Evolutionary conservation across 2,888 invertebrate genomes (phyloP).

Genomic region (Eustalomyia histrio): DNA sequence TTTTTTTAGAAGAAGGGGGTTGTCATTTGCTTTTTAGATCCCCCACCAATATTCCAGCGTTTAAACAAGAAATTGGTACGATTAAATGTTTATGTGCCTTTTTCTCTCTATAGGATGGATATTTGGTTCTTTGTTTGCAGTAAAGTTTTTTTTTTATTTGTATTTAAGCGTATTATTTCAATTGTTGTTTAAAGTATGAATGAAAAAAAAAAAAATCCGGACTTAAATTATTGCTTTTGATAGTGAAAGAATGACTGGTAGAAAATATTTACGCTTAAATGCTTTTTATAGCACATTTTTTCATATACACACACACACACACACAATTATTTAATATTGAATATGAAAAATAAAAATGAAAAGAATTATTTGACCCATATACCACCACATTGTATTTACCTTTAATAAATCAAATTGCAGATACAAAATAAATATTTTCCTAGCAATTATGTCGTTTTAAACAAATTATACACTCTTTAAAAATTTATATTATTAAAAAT

Average conservation of each 20-base stretch:
- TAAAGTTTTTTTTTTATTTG: not conserved
- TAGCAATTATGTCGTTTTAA: too few species aligned
- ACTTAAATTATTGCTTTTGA: conserved; percentile 73
- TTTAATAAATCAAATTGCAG: conserved; percentile 16
- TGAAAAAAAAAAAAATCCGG: conserved; percentile 63
- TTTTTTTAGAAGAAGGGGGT: not conserved
- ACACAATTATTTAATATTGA: conserved; percentile 46
- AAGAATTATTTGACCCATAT: conserved; percentile 40
- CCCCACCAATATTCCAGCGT: not conserved
- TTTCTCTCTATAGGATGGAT: not conserved
- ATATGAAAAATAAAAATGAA: conserved; percentile 5
- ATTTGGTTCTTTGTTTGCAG: not conserved
- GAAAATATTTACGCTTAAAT: conserved; percentile 40
- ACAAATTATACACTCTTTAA: too few species aligned
- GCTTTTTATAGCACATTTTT: conserved; percentile 28
- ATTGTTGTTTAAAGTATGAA: conserved; percentile 3
- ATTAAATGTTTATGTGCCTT: not conserved
- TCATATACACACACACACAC: too few species aligned
- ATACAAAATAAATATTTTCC: not conserved
- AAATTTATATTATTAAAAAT: too few species aligned
- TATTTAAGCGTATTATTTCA: not conserved
- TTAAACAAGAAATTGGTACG: not conserved
- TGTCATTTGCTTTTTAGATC: not conserved
- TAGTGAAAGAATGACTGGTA: conserved; percentile 48
- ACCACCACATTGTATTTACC: not conserved